Percentiles rank a stretch among this genome's conserved stretches.
phyloP scores from a whole-genome alignment of 2,888 invertebrate genomes.

The Pristionchus exspectatus region DNA sequence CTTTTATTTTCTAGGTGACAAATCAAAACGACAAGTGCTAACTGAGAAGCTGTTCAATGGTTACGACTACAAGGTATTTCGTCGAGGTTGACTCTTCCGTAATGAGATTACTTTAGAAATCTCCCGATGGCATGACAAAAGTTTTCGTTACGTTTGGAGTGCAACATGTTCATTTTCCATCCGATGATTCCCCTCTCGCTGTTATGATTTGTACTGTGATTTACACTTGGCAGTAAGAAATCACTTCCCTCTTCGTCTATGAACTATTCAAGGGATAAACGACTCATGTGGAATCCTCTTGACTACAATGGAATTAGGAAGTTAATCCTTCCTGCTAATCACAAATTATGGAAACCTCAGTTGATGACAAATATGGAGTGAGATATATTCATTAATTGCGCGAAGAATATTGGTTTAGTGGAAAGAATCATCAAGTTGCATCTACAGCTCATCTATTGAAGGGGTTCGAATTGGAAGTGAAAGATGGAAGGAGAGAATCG shows the following conservation, averaged over 20 bases:
- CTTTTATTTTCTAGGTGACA: not conserved
- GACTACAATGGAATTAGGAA: not conserved
- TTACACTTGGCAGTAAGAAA: slow-evolving; percentile 1
- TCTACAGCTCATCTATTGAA: not conserved
- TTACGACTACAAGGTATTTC: slow-evolving; percentile 8
- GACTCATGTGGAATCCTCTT: slow-evolving; percentile 12
- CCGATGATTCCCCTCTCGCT: not conserved
- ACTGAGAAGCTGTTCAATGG: slow-evolving; percentile 1
- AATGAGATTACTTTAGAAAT: not conserved
- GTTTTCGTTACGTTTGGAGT: not conserved
- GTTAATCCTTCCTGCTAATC: slow-evolving; percentile 9
- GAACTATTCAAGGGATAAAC: not conserved
- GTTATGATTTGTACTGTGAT: not conserved
- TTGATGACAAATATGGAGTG: slow-evolving; percentile 21
- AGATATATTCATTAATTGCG: not conserved
- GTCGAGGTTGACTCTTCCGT: too few relatives aligned
- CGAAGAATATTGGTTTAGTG: not conserved
- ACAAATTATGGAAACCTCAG: slow-evolving; percentile 44
- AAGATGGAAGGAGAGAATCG: slow-evolving; percentile 1
- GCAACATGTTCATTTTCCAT: not conserved
- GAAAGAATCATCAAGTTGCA: slow-evolving; percentile 1
- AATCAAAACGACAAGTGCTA: not conserved
- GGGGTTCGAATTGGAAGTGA: slow-evolving; percentile 23
- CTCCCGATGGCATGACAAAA: not conserved
- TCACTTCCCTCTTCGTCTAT: not conserved